Evolutionary conservation across 1,140 invertebrate genomes (phyloP).

Genomic region (Danaus plexippus): DNA sequence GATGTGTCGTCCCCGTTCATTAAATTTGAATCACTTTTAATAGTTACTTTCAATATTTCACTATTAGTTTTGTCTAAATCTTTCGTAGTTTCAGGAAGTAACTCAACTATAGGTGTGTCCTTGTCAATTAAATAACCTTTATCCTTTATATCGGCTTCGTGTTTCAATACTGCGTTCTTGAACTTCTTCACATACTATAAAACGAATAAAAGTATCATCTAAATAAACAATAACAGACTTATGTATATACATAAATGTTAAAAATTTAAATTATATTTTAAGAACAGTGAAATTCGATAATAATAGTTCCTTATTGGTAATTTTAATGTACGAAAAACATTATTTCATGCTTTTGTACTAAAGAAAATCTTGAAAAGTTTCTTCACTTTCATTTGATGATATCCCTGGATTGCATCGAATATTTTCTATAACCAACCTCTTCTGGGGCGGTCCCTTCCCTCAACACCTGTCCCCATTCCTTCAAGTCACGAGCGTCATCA

Average conservation of each 20-base stretch:
- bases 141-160: slow-evolving; percentile 48
- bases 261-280: no score
- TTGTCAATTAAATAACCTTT: slow-evolving; percentile 46
- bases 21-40: background rate
- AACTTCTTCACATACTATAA: slow-evolving; percentile 63
- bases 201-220: slow-evolving; percentile 8
- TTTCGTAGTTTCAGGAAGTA: slow-evolving; percentile 36
- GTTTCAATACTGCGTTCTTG: slow-evolving; percentile 42
- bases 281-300: no score
- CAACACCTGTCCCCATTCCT: slow-evolving; percentile 20
- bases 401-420: background rate
- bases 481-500: slow-evolving; percentile 29
- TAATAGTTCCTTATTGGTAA: no score
- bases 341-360: background rate
- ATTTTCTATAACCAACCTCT: slow-evolving; percentile 12
- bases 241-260: no score
- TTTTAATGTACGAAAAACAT: no score
- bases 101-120: slow-evolving; percentile 30
- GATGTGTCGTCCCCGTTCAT: background rate
- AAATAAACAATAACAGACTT: no score
- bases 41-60: background rate
- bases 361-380: background rate
- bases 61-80: slow-evolving; percentile 12
- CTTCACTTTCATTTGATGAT: background rate
- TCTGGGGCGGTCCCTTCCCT: slow-evolving; percentile 25